phyloP scores from a whole-genome alignment of 2,797 vertebrate species.

The Platalea minor region DNA sequence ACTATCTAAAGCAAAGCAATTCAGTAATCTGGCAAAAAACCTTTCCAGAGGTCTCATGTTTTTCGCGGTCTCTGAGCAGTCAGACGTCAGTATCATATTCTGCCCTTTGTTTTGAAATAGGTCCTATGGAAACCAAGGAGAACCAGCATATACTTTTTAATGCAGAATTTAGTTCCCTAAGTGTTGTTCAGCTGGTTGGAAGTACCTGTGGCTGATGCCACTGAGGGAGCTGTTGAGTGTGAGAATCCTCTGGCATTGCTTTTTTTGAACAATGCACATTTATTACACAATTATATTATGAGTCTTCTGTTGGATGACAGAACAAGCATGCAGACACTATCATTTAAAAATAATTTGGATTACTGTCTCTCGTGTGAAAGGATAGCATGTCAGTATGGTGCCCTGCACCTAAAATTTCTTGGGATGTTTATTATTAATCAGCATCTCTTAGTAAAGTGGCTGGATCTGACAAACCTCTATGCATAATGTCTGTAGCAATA shows the following conservation, averaged over 20 bases:
- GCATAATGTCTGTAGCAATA: not conserved
- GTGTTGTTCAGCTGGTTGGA: not conserved
- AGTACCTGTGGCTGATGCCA: not conserved
- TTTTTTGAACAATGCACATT: not conserved
- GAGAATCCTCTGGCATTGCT: not conserved
- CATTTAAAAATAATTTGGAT: not conserved
- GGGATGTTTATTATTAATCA: not conserved
- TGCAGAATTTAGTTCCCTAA: not conserved
- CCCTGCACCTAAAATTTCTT: not conserved
- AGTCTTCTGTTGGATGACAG: not conserved
- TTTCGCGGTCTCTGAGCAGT: not conserved
- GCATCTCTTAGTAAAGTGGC: not conserved
- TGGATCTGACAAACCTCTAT: not conserved
- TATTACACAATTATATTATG: not conserved
- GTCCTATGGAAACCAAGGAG: not conserved
- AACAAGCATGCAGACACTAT: not conserved
- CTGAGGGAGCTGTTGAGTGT: not conserved
- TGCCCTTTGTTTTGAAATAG: not conserved
- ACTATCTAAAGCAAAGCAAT: conserved; percentile 1
- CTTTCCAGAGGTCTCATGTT: not conserved
- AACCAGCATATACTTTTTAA: not conserved
- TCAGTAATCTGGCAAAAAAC: not conserved
- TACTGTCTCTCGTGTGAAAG: not conserved
- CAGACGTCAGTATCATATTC: not conserved
- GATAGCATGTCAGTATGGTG: not conserved